Evolutionary conservation across 2,113 vertebrate species (phyloP).

Genomic region (Ophthalmolycus amberensis): DNA sequence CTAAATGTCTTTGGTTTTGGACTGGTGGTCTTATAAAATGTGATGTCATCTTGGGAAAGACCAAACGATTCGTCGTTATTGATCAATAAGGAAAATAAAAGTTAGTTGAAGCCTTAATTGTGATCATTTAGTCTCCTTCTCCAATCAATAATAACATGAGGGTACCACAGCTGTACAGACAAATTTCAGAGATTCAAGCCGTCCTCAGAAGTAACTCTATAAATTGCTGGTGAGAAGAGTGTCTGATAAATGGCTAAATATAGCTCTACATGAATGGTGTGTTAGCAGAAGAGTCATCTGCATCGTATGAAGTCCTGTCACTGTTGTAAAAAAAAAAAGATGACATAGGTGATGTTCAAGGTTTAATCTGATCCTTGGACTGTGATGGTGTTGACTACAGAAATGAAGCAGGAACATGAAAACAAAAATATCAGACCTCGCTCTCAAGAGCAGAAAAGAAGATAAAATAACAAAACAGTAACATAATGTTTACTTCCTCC

Average conservation of each 20-base stretch:
- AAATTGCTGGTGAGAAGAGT: conserved; percentile 13
- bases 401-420: neutral
- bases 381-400: neutral
- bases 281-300: conserved; percentile 11
- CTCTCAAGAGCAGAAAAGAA: neutral
- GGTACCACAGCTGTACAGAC: neutral
- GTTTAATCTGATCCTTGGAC: neutral
- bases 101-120: neutral
- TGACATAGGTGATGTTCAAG: neutral
- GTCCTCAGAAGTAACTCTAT: conserved; percentile 3
- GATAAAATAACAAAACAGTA: conserved; percentile 12
- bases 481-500: conserved; percentile 67
- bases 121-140: neutral
- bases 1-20: neutral
- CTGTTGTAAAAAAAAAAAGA: neutral
- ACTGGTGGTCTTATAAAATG: neutral
- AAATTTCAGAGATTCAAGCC: neutral
- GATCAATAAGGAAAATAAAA: neutral
- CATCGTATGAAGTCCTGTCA: conserved; percentile 15
- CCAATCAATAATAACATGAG: neutral
- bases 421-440: neutral
- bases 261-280: conserved; percentile 17
- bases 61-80: neutral
- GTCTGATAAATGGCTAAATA: conserved; percentile 14
- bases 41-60: neutral